phyloP scores from a whole-genome alignment of 1,140 invertebrate genomes.

The Nasonia vitripennis region DNA sequence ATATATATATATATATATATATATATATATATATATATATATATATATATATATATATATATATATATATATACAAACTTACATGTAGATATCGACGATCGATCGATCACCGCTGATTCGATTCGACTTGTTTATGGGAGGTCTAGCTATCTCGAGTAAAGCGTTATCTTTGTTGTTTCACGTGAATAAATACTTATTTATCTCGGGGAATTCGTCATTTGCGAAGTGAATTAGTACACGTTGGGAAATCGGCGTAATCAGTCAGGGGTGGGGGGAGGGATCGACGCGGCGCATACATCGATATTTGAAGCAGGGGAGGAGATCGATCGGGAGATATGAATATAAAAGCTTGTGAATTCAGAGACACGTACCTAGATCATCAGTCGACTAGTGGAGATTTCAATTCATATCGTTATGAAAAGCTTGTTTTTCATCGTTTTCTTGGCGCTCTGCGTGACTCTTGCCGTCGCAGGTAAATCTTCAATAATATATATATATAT shows the following conservation, averaged over 20 bases:
- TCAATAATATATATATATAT: neutral
- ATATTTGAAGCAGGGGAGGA: no score
- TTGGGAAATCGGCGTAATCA: no score
- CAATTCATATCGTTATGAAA: neutral
- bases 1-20: no score
- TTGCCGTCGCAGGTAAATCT: neutral
- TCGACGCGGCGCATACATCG: neutral
- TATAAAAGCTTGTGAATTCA: neutral
- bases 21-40: no score
- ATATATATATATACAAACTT: no score
- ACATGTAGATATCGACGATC: neutral
- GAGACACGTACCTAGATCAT: neutral
- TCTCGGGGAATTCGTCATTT: neutral
- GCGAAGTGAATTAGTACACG: neutral
- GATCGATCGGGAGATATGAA: neutral
- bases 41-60: no score
- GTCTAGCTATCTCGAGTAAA: neutral
- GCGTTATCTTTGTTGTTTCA: slow-evolving; percentile 20
- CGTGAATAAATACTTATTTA: neutral
- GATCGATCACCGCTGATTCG: neutral
- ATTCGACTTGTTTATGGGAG: neutral
- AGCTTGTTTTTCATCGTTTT: neutral
- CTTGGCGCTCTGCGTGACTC: neutral
- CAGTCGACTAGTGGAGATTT: neutral
- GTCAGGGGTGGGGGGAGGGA: no score